Evolutionary conservation across 2,888 invertebrate species (phyloP), one percentile per base, ranked within the genome.

Genomic region (Drosophila seclusa): DNA sequence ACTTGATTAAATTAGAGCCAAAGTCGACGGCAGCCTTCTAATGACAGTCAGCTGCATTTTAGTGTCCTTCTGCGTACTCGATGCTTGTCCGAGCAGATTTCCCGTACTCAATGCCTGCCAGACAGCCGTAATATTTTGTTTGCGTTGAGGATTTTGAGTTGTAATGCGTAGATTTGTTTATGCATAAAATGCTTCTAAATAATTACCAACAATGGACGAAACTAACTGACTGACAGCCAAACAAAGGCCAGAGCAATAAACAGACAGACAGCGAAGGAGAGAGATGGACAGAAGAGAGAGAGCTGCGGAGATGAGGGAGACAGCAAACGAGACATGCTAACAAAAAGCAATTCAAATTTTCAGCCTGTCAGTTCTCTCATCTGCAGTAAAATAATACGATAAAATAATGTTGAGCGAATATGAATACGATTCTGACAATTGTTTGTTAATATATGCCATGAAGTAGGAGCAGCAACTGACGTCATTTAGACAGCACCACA

Each of bases 21-120:
- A 65, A 65, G 32, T 57, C 60, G 21, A 55, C 16, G 4, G 13
- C 8, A 10, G 10, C 10, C n/a, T 64, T 58, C 89, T 78, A 85
- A 83, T 82, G 80, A 77, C 73, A 70, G 73, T 65, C 82, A 85
- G 77, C 82, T 87, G 87, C 76, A 85, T 80, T 90, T 87, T 89
- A 87, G 80, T 84, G 68, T 73, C 70, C 67, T 66, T 71, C 58
- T 62, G 38, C 24, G 24, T 31, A 45, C 64, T 72, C 58, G 18
- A 40, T 62, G 72, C 67, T 72, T 59, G 63, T 67, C 58, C 68
- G 32, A 58, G 63, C 61, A 49, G 64, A 83, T 67, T 67, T 32
- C 5, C 52, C 54, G 16, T 65, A 42, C 48, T 65, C 66, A 38
- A 45, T 58, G 69, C 50, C 55, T 74, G 49, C 7, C n/a, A 13